These are phyloP conservation scores for Oenanthe oenanthe DNA, from an alignment of 2,113 vertebrate species.

Conservation along the genomic window DNA sequence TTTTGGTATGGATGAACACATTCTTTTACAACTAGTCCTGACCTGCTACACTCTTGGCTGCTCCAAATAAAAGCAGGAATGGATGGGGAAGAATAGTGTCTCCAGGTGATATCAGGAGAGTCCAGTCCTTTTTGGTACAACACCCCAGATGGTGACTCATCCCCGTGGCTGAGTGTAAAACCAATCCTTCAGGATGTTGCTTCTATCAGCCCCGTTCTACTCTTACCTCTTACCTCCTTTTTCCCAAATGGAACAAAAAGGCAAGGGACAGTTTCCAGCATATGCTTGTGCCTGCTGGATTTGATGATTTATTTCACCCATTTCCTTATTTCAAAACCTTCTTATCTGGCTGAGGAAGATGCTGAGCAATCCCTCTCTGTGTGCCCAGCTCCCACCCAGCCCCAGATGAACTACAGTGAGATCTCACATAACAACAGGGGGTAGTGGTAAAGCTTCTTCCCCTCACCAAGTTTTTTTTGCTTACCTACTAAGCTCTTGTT, in stretches of 20 bases:
- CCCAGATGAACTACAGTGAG: not conserved
- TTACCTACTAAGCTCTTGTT: not conserved
- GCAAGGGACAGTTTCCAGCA: not conserved
- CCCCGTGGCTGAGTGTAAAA: not conserved
- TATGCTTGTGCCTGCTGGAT: rapidly evolving
- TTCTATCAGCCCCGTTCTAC: rapidly evolving
- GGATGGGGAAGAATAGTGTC: not conserved
- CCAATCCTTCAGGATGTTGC: not conserved
- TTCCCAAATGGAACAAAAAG: not conserved
- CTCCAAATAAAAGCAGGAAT: not conserved
- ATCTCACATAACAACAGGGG: not conserved
- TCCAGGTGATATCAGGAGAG: not conserved
- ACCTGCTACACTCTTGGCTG: not conserved
- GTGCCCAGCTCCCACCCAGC: not conserved
- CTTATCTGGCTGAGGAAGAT: not conserved
- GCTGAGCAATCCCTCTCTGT: not conserved
- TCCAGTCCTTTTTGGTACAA: not conserved
- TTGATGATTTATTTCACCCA: not conserved
- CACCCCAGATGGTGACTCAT: not conserved
- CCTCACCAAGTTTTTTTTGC: not conserved
- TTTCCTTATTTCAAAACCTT: not conserved
- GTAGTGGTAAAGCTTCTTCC: not conserved
- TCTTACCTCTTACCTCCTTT: not conserved
- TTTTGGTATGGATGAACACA: not conserved
- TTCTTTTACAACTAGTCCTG: not conserved